phyloP scores from a whole-genome alignment of 64 coral and sea anemone species.

The Montipora foliosa region DNA sequence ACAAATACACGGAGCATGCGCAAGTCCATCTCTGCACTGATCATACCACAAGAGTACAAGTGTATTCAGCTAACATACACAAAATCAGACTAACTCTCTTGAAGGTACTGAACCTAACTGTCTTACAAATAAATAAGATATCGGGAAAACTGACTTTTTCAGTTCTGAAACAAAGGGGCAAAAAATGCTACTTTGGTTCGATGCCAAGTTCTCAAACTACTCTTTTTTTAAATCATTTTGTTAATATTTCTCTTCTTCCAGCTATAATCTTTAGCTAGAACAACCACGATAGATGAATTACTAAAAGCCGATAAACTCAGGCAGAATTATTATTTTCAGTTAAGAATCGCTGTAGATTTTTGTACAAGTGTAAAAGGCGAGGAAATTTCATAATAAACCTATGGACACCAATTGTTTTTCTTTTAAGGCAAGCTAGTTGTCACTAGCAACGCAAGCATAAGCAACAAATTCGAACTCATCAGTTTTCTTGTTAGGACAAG shows the following conservation, averaged over 20 bases:
- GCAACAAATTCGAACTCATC: neutral
- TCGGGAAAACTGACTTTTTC: neutral
- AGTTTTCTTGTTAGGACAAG: too few species aligned
- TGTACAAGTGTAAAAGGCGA: slow-evolving; percentile 57
- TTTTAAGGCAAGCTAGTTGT: neutral
- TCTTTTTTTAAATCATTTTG: neutral
- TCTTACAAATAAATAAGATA: slow-evolving; percentile 57
- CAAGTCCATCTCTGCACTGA: neutral
- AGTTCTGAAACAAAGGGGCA: neutral
- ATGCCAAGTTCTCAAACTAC: slow-evolving; percentile 22
- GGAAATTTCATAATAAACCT: slow-evolving; percentile 59
- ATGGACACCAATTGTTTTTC: slow-evolving; percentile 23
- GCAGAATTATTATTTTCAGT: slow-evolving; percentile 20
- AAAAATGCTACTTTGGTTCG: slow-evolving; percentile 20
- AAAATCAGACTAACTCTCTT: slow-evolving; percentile 7
- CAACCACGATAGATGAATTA: neutral
- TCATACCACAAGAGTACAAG: neutral
- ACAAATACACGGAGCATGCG: neutral
- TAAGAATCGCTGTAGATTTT: slow-evolving; percentile 41
- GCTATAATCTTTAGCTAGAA: neutral
- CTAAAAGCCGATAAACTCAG: slow-evolving; percentile 16
- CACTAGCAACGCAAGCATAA: neutral
- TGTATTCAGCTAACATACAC: slow-evolving; percentile 14
- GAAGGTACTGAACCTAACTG: neutral
- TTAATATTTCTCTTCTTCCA: neutral